Percentiles rank a stretch among this genome's conserved stretches.
Conservation (phyloP, 2,888 invertebrate species). For the Lycocerus yunnanus region DNA sequence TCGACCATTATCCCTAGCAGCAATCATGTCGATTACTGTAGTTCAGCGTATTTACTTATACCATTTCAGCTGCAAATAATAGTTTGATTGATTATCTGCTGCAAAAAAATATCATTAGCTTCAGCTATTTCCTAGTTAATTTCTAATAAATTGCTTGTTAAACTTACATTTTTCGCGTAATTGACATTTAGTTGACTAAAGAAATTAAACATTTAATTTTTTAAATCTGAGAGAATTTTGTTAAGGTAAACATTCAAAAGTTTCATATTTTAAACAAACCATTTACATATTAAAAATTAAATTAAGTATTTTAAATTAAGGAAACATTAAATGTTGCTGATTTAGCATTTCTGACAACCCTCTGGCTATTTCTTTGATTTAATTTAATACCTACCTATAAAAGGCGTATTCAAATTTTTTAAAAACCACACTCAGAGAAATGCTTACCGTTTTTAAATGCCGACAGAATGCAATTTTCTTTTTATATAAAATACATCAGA, state of each 20-base stretch:
- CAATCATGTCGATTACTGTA: slow-evolving; percentile 21
- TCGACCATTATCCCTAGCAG: slow-evolving; percentile 31
- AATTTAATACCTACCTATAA: background rate
- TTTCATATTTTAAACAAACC: background rate
- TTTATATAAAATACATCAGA: too few relatives aligned
- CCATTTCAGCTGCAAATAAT: slow-evolving; percentile 3
- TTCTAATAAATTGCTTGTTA: background rate
- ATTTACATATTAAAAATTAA: background rate
- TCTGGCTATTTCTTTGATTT: background rate
- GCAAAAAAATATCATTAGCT: background rate
- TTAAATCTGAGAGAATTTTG: background rate
- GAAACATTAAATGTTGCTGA: background rate
- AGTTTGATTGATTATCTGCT: background rate
- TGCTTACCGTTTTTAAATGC: background rate
- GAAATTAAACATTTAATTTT: background rate
- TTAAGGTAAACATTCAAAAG: background rate
- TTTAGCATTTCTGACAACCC: background rate
- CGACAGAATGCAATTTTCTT: background rate
- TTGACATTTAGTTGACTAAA: background rate
- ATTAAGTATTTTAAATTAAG: background rate
- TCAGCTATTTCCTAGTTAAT: background rate
- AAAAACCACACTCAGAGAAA: background rate
- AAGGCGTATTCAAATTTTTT: background rate
- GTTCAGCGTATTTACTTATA: slow-evolving; percentile 16
- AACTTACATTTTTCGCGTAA: background rate